Conservation (phyloP, 2,888 invertebrate genomes). For the Campaea margaritaria region DNA sequence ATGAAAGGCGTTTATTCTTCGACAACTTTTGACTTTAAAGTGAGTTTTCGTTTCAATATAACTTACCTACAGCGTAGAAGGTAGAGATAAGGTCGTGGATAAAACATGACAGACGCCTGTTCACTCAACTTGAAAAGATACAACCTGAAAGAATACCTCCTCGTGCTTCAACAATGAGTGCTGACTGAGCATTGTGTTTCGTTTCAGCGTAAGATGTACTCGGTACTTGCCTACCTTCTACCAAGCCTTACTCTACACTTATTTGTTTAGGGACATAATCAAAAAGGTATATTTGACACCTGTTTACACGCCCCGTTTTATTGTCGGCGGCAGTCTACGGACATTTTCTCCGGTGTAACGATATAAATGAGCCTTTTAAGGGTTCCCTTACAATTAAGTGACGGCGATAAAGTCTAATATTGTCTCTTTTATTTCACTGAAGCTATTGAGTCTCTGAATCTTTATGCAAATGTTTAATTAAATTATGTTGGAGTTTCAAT, state of each 20-base stretch:
- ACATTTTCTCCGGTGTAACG: slow-evolving; percentile 40
- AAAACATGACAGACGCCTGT: slow-evolving; percentile 19
- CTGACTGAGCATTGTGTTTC: slow-evolving; percentile 27
- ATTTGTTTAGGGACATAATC: slow-evolving; percentile 30
- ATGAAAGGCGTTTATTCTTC: slow-evolving; percentile 1
- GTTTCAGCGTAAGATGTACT: slow-evolving; percentile 23
- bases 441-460: slow-evolving; percentile 30
- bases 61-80: not conserved
- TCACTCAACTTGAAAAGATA: slow-evolving; percentile 24
- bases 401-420: slow-evolving; percentile 35
- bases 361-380: slow-evolving; percentile 43
- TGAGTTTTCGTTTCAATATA: slow-evolving; percentile 2
- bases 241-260: slow-evolving; percentile 1
- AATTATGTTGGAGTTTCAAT: slow-evolving; percentile 4
- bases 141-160: slow-evolving; percentile 20
- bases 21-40: slow-evolving; percentile 16
- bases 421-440: slow-evolving; percentile 32
- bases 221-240: slow-evolving; percentile 1
- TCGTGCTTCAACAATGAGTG: slow-evolving; percentile 29
- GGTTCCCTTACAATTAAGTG: slow-evolving; percentile 44
- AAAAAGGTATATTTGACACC: slow-evolving; percentile 45
- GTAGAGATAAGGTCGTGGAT: slow-evolving; percentile 3
- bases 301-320: slow-evolving; percentile 52
- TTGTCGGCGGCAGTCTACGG: slow-evolving; percentile 48
- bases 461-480: slow-evolving; percentile 23